A percentile compares a stretch with the other conserved stretches of the same genome.
These are phyloP conservation scores for Empidonax traillii DNA, from an alignment of 2,113 vertebrate genomes.

Conservation along the genomic window DNA sequence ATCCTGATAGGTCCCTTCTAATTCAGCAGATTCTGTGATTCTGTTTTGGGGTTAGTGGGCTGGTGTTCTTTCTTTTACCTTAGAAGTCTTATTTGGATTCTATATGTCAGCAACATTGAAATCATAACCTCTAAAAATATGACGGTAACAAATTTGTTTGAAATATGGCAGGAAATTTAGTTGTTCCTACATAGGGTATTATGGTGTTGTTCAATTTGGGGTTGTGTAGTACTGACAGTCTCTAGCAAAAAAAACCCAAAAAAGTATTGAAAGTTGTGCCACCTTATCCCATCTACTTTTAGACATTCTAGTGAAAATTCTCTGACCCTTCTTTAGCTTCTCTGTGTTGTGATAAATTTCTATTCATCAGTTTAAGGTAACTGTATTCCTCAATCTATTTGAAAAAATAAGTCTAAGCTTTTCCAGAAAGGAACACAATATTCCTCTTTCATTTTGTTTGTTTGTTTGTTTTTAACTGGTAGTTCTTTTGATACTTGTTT, in stretches of 20 bases:
- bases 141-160: neutral
- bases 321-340: neutral
- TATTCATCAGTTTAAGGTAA: neutral
- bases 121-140: neutral
- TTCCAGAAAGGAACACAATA: neutral
- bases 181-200: neutral
- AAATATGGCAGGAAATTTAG: neutral
- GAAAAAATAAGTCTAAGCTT: neutral
- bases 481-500: neutral
- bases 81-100: neutral
- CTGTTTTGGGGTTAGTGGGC: neutral
- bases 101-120: neutral
- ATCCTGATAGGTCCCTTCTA: neutral
- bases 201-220: neutral
- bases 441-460: neutral
- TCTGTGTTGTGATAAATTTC: neutral
- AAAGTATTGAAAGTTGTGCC: neutral
- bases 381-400: neutral
- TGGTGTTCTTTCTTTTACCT: neutral
- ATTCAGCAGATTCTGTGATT: neutral
- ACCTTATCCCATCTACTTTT: neutral
- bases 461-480: neutral
- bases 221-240: neutral
- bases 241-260: neutral
- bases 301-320: neutral